phyloP scores from a whole-genome alignment of 2,888 invertebrate species.

The Tetranychus piercei region DNA sequence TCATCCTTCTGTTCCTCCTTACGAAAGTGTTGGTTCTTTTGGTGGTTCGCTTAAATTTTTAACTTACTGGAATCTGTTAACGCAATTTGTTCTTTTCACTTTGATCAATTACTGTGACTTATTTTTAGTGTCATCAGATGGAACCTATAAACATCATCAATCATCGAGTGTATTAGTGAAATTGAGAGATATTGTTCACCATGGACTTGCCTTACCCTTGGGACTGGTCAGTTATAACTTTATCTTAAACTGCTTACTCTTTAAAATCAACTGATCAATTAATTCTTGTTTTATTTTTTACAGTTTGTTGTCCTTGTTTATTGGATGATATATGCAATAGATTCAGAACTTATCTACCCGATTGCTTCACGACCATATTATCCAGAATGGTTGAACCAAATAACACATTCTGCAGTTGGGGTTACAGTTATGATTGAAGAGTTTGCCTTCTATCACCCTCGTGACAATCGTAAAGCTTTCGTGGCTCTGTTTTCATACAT shows the following conservation, averaged over 20 bases:
- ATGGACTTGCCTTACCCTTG: slow-evolving; percentile 1
- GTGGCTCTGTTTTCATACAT: background rate
- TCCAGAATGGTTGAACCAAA: slow-evolving; percentile 7
- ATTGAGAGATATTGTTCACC: slow-evolving; percentile 4
- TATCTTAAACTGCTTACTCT: background rate
- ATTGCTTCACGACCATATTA: background rate
- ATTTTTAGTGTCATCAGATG: background rate
- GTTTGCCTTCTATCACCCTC: background rate
- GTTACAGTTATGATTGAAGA: background rate
- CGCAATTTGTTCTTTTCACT: background rate
- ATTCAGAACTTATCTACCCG: slow-evolving; percentile 2
- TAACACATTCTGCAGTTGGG: background rate
- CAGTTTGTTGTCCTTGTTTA: background rate
- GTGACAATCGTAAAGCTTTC: slow-evolving; percentile 7
- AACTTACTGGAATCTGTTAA: slow-evolving; percentile 8
- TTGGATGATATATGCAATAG: slow-evolving; percentile 9
- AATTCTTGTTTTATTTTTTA: background rate
- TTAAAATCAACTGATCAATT: background rate
- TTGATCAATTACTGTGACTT: slow-evolving; percentile 9
- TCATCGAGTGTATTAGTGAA: background rate
- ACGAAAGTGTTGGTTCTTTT: background rate
- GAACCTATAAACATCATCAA: background rate
- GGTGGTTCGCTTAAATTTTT: slow-evolving; percentile 3
- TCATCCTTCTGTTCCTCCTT: background rate
- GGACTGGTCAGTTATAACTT: background rate